Evolutionary conservation across 2,113 vertebrate genomes (phyloP).

Genomic region (Alces alces): DNA sequence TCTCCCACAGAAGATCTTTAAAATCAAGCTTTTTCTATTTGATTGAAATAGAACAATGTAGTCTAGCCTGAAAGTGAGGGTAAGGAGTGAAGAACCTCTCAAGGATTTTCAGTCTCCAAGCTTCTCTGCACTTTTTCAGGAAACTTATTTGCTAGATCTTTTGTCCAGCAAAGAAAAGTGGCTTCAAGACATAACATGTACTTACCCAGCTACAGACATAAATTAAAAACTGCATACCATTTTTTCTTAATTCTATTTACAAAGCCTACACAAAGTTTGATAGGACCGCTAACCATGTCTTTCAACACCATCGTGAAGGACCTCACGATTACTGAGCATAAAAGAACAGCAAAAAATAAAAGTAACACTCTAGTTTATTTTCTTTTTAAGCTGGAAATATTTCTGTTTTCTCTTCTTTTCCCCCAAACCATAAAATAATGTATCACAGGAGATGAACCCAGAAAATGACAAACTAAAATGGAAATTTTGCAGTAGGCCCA

Average conservation of each 20-base stretch:
- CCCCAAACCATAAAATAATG: constrained; percentile 19
- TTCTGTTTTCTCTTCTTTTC: neutral
- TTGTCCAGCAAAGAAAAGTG: neutral
- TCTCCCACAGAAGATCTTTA: neutral
- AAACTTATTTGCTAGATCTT: neutral
- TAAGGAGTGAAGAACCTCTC: neutral
- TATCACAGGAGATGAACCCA: neutral
- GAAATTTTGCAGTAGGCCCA: constrained; percentile 4
- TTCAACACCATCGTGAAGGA: neutral
- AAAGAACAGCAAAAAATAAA: constrained; percentile 1
- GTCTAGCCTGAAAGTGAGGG: neutral
- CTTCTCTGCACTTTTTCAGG: constrained; percentile 12
- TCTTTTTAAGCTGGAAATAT: constrained; percentile 5
- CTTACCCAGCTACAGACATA: neutral
- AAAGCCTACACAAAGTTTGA: neutral
- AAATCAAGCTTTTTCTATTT: neutral
- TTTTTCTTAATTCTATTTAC: constrained; percentile 30
- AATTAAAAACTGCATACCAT: neutral
- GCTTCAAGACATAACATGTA: neutral
- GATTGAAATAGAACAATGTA: neutral
- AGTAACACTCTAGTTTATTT: neutral
- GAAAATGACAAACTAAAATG: neutral
- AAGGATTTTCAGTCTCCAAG: neutral
- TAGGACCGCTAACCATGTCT: neutral
- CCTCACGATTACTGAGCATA: neutral